Evolutionary conservation across 2,113 vertebrate genomes (phyloP).

Genomic region (Camelus bactrianus): DNA sequence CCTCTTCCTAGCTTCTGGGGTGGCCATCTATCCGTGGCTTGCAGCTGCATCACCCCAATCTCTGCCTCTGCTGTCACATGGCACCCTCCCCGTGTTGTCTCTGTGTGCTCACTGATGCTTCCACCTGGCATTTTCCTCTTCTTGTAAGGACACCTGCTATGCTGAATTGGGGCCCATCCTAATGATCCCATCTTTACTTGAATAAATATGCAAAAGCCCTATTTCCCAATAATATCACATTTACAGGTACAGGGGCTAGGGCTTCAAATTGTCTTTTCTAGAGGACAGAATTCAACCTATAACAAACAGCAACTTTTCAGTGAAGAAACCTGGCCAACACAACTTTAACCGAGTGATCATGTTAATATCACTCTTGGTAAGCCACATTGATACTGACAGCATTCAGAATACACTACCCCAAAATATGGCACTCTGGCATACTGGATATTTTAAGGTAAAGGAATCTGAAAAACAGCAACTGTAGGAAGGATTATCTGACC

Average conservation of each 20-base stretch:
- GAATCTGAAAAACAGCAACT: not conserved
- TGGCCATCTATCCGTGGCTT: not conserved
- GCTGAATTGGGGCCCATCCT: not conserved
- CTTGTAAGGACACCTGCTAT: not conserved
- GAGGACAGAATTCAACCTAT: not conserved
- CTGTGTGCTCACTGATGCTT: not conserved
- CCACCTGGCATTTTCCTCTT: not conserved
- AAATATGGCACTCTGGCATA: not conserved
- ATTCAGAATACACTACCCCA: not conserved
- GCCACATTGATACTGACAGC: not conserved
- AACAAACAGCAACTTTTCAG: not conserved
- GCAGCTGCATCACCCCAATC: not conserved
- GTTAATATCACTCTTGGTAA: not conserved
- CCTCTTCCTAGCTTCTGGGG: not conserved
- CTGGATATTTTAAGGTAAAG: not conserved
- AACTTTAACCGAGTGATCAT: not conserved
- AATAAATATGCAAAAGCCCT: not conserved
- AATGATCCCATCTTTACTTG: not conserved
- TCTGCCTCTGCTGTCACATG: not conserved
- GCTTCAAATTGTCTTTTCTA: not conserved
- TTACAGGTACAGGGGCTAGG: not conserved
- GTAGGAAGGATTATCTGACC: not conserved
- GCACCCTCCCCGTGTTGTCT: not conserved
- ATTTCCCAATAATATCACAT: not conserved
- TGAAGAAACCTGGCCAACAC: constrained; percentile 1